Conservation (phyloP, 2,797 vertebrate species). For the Pipistrellus kuhlii region DNA sequence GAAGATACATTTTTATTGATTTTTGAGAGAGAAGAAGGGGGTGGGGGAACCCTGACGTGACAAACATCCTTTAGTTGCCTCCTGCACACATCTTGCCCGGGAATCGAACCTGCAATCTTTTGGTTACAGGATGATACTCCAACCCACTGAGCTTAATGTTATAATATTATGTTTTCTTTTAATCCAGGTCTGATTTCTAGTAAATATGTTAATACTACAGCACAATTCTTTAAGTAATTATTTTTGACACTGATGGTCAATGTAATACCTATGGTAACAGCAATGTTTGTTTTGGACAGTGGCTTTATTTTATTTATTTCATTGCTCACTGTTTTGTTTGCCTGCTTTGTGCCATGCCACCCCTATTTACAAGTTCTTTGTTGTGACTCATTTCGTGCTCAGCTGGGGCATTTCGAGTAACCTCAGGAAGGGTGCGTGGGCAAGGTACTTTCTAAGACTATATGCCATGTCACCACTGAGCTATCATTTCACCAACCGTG, state of each 20-base stretch:
- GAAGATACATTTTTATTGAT: neutral
- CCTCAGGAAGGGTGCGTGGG: constrained; percentile 20
- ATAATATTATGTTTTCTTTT: neutral
- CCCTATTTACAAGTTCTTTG: neutral
- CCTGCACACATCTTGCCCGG: neutral
- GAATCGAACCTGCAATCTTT: neutral
- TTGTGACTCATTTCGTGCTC: constrained; percentile 45
- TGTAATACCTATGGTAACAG: neutral
- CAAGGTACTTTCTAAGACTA: constrained; percentile 8
- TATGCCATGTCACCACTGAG: neutral
- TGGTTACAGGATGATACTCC: neutral
- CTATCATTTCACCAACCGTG: neutral
- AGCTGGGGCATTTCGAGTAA: constrained; percentile 30
- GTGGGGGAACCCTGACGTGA: too few species aligned
- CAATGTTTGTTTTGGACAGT: neutral
- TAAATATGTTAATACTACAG: neutral
- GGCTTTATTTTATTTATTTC: constrained; percentile 20
- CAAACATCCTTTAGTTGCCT: neutral
- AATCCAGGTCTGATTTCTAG: neutral
- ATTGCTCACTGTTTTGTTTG: neutral
- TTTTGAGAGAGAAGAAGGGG: neutral
- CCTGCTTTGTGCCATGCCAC: neutral
- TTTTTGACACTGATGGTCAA: neutral
- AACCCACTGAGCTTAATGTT: neutral
- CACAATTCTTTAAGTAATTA: neutral